Evolutionary conservation across 2,797 vertebrate genomes (phyloP).

Genomic region (Enteromius thamalakanensis): DNA sequence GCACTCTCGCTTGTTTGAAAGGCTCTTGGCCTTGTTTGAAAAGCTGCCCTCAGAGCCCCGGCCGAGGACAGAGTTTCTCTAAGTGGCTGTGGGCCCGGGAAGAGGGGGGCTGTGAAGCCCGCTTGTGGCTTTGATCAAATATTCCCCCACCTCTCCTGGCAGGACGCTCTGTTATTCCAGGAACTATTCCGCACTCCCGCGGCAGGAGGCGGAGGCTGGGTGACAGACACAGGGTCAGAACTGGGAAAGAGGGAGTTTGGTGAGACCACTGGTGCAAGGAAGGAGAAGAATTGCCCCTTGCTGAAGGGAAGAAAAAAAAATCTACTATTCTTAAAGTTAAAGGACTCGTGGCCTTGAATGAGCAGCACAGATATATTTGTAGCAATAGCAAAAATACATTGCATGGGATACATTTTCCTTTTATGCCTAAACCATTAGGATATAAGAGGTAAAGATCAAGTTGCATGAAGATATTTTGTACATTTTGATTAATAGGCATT

Average conservation of each 20-base stretch:
- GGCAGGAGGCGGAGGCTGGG: conserved; percentile 44
- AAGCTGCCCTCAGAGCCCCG: conserved; percentile 56
- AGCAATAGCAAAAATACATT: neutral
- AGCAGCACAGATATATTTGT: neutral
- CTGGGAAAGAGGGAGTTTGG: conserved; percentile 24
- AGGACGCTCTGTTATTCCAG: conserved; percentile 69
- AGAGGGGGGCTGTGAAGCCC: conserved; percentile 42
- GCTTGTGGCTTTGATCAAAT: conserved; percentile 66
- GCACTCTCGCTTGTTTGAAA: conserved; percentile 56
- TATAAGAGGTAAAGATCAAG: too few species aligned
- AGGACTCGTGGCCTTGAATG: neutral
- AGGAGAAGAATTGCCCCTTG: conserved; percentile 20
- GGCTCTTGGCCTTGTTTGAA: conserved; percentile 50
- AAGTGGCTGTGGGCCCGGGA: conserved; percentile 58
- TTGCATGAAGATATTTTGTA: too few species aligned
- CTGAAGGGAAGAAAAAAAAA: neutral
- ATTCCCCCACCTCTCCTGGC: conserved; percentile 67
- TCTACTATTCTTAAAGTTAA: neutral
- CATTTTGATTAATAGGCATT: neutral
- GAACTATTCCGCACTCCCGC: conserved; percentile 65
- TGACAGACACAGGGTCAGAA: conserved; percentile 53
- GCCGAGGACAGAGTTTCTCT: conserved; percentile 56
- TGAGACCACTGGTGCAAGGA: conserved; percentile 32
- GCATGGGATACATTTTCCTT: neutral
- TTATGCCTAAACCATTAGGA: neutral